Percentiles rank a stretch among this genome's conserved stretches.
phyloP scores from a whole-genome alignment of 2,888 invertebrate species.

The Ptilodon capucinus region DNA sequence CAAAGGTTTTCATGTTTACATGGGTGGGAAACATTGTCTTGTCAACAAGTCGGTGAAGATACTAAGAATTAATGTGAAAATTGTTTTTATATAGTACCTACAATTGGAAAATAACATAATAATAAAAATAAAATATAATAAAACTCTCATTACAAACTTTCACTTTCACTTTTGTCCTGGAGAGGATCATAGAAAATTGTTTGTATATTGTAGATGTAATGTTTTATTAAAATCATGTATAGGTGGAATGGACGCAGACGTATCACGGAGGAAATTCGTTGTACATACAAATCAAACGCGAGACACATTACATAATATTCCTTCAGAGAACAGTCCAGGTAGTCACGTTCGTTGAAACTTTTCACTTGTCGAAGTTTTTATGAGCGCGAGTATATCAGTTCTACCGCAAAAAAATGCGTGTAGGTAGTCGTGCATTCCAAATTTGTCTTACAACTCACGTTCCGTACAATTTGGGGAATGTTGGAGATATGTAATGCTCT shows the following conservation, averaged over 20 bases:
- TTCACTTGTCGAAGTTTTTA: conserved; percentile 50
- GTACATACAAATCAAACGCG: too few relatives aligned
- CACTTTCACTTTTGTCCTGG: too few relatives aligned
- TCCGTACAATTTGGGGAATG: conserved; percentile 54
- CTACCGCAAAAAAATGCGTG: conserved; percentile 45
- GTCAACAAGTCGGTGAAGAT: neutral
- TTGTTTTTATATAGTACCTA: neutral
- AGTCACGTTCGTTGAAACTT: conserved; percentile 25
- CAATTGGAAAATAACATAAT: neutral
- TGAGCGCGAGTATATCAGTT: conserved; percentile 47
- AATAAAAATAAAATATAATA: too few relatives aligned
- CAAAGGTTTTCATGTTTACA: conserved; percentile 11
- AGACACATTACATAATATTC: neutral
- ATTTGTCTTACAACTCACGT: conserved; percentile 63
- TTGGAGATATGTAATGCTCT: conserved; percentile 55
- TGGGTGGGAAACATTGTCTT: conserved; percentile 4
- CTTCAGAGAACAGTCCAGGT: neutral
- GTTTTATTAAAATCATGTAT: too few relatives aligned
- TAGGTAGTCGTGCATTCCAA: conserved; percentile 44
- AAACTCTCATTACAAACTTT: too few relatives aligned
- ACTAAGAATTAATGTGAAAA: neutral
- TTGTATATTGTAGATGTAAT: too few relatives aligned
- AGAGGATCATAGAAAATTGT: too few relatives aligned
- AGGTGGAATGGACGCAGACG: too few relatives aligned
- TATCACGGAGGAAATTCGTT: too few relatives aligned